Base-by-base conservation (phyloP, 2,797 vertebrate genomes). In the Sebastes taczanowskii region DNA sequence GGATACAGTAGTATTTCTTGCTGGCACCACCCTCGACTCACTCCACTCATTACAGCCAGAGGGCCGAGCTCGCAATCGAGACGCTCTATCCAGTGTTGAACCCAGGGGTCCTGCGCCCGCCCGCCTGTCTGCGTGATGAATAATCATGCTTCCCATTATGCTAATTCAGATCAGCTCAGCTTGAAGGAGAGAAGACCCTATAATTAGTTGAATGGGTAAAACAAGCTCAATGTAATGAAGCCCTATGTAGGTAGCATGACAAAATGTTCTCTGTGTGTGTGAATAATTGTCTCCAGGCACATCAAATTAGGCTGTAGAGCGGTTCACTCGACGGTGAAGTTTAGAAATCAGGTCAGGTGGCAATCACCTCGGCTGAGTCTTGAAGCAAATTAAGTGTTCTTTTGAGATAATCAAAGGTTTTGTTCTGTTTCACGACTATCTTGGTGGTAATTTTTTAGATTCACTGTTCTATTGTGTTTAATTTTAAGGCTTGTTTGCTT, bases 101-200 rank as follows among this genome's bases (percentile, higher is more conserved):
- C 77, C 65, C 80, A 56, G 46, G 77, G 65, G 68, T 81, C 22
- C 78, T 65, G 46, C 16, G 16, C 42, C 42, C 7, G 56, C 60
- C 64, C 30, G 72, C 60, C 80, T 53, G 82, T 58, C 72, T 67
- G 23, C 38, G 35, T 82, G 77, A 88, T 91, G 71, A 89, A 91
- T 88, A 89, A 80, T 85, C 74, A 88, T 52, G 63, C 65, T 69
- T 74, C 69, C 63, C 18, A 84, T 87, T 88, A 91, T 88, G 84
- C 71, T 81, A 88, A 92, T 86, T 82, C 38, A 82, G 53, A 78
- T 80, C 77, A 75, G 71, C 71, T 70, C 78, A 56, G 11, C 80
- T 79, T 73, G 32, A 84, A 84, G 68, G 76, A 78, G 77, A 83
- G 29, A 64, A 32, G 70, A 82, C 29, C 71, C 67, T 82, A 59